A percentile compares a stretch with the other conserved stretches of the same genome.
These are phyloP conservation scores for Callaeas wilsoni DNA, from an alignment of 2,113 vertebrate genomes.

Conservation along the genomic window DNA sequence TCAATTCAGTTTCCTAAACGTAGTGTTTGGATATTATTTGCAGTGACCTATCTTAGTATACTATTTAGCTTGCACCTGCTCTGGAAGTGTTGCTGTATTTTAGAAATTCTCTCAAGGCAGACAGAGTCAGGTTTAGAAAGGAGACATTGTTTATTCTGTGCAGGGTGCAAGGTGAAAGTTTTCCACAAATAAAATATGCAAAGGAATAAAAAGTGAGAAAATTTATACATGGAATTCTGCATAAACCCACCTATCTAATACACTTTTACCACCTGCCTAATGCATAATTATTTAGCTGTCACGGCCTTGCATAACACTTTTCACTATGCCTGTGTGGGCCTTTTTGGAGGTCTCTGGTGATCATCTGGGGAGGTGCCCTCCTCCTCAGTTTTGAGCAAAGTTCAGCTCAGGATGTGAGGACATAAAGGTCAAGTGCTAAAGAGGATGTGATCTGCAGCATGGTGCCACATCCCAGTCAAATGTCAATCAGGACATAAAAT, in stretches of 20 bases:
- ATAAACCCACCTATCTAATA: background rate
- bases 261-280: background rate
- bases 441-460: background rate
- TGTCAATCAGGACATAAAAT: background rate
- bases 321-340: no score
- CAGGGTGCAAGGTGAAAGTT: background rate
- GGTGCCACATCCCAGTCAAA: background rate
- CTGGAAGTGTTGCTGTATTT: background rate
- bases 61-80: background rate
- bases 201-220: background rate
- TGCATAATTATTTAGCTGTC: background rate
- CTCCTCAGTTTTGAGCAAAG: background rate
- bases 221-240: background rate
- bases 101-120: background rate
- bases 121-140: background rate
- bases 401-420: background rate
- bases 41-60: background rate
- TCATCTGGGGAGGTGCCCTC: fast-evolving
- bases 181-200: background rate
- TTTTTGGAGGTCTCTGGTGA: background rate
- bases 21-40: background rate
- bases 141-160: background rate
- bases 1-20: background rate
- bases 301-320: background rate
- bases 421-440: no score